Evolutionary conservation across 2,888 invertebrate genomes (phyloP), one percentile per base, ranked within the genome.

Genomic region (Bombylius major): DNA sequence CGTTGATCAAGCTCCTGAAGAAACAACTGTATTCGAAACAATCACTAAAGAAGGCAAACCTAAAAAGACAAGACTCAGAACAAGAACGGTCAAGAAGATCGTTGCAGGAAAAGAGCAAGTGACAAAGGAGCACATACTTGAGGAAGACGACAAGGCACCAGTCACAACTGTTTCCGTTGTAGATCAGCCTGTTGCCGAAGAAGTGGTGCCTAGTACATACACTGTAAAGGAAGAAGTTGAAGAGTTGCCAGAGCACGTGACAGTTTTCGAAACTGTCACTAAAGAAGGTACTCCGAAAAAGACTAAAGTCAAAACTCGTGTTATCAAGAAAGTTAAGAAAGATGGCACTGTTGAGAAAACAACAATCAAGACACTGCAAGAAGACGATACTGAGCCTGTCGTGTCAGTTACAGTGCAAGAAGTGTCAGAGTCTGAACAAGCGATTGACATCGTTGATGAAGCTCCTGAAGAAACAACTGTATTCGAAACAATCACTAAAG

Each of bases 401-500:
- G 69, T 64, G 0, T 66, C 66, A 0, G 60, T 69, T 0, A 61
- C 61, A 5, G 62, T 62, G 11, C 63, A 60, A 58, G 65, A 49
- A 55, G 75, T 76, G 13, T 58, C 59, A 23, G 59, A 53, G 14
- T 63, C 70, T 47, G 70, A 70, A 59, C 52, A 62, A 47, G 60
- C 58, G 50, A 56, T 9, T 12, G 23, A 6, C 5, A 51, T 52
- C 7, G 51, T 58, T 1, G 23, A 62, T 58, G 59, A 64, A 57
- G 60, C 66, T 11, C 61, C 65, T 14, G 65, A 70, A 53, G 67
- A 68, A 59, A 60, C 65, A 11, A 69, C 70, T 52, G 64, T 77
- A 2, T 70, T 73, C 3, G 77, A 78, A 9, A 56, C 76, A 1
- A 47, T 59, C 9, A 75, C 76, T 0, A 62, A 64, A 32, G 68